Evolutionary conservation across 2,113 vertebrate genomes (phyloP), one percentile per base, ranked within the genome.

Genomic region (Perognathus longimembris): DNA sequence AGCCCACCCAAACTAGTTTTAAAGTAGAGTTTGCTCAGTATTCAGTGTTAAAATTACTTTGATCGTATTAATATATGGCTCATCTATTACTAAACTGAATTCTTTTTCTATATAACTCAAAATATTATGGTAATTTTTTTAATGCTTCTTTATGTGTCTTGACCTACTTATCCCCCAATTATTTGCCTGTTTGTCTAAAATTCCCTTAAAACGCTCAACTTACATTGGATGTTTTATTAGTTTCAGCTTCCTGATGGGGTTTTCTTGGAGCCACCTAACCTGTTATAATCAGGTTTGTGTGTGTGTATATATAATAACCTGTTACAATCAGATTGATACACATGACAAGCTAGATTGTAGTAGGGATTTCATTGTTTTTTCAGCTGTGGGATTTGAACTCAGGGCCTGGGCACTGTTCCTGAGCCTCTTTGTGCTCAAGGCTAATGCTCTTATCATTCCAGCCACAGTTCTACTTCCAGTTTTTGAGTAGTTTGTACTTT

Each of bases 101-200:
- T 21, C 59, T 57, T 93, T 95, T 83, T 89, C 38, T 83, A 17
- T 64, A 6, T 92, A 70, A 92, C 26, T 94, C 63, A 26, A 64
- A 28, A 28, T 64, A 64, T 26, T 21, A n/a, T 76, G 38, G 20
- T 75, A 69, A 86, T 38, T 15, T 77, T 67, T 32, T n/a, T 77
- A 59, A 24, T 66, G 10, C 42, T 18, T 84, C 78, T 73, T 22
- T 73, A 0, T 83, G 12, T 70, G 61, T 69, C 77, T 87, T 64
- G 64, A 32, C 18, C 78, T 20, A 21, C 34, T 79, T 36, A 50
- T 92, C 6, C 36, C 9, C 24, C 71, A 24, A 42, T 38, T 57
- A 86, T 75, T 21, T 50, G 32, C 61, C 38, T 57, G 0, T 30
- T 81, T 57, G 21, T 88, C 15, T 64, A 22, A 90, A 71, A 70